Evolutionary conservation across 2,797 vertebrate species (phyloP), one percentile per base, ranked within the genome.

Genomic region (Sciurus carolinensis): DNA sequence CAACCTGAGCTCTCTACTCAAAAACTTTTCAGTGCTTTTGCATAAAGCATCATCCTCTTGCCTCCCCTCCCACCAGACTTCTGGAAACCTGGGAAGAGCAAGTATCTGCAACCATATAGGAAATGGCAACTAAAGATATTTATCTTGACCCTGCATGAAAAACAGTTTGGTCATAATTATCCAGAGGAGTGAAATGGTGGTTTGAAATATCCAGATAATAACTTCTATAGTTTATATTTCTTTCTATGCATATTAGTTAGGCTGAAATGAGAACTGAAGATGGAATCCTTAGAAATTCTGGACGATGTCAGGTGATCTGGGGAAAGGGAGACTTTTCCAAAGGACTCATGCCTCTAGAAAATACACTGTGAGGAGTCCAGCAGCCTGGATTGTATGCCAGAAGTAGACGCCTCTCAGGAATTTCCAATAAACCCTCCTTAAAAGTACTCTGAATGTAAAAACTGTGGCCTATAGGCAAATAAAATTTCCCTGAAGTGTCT

Each of bases 181-280:
- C 79, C 33, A 47, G 33, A 54, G 69, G 57, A 1, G 10, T 52
- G 59, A 92, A 42, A 15, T 1, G 67, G 36, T 67, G 4, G 3
- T 85, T 96, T 95, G 79, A 87, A 92, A 62, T 69, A 87, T 66
- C n/a, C 62, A 64, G 42, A 69, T 76, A 85, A 81, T 36, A 85
- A 15, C 14, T 86, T 82, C 57, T 12, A 44, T 44, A 69, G 5
- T 91, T 52, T 71, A 6, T 33, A 54, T 39, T 77, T 93, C 18
- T 84, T 2, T 50, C 14, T 54, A 6, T 71, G 8, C 85, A 24
- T 36, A 30, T 73, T 64, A 1, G 18, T 71, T 72, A 62, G 24
- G 26, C 69, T 52, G 62, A 82, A 77, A n/a, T 66, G 15, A 87
- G 6, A 91, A 89, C 26, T 42, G 36, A 73, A 79, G 50, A 59